Evolutionary conservation across 2,888 invertebrate genomes (phyloP).

Genomic region (Andrena minutula): DNA sequence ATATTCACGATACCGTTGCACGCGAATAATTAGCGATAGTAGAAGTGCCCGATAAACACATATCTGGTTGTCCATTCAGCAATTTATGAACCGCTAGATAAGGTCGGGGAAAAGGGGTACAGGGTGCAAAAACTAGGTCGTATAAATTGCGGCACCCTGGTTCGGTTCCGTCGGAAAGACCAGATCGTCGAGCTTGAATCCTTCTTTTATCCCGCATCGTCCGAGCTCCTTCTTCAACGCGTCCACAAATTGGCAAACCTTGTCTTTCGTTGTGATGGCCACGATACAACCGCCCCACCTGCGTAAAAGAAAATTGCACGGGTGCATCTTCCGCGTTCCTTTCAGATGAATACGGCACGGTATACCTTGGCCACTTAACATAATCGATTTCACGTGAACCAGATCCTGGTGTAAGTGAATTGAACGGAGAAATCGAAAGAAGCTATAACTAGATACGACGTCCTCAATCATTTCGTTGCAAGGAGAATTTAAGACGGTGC

Average conservation of each 20-base stretch:
- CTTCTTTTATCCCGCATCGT: slow-evolving; percentile 62
- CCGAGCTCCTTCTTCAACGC: slow-evolving; percentile 90
- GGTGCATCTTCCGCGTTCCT: neutral
- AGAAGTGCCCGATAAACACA: neutral
- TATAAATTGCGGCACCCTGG: slow-evolving; percentile 88
- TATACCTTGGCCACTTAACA: too few species aligned
- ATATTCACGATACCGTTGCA: too few species aligned
- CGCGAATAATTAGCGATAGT: neutral
- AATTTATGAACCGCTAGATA: slow-evolving; percentile 6
- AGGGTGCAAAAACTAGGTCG: slow-evolving; percentile 48
- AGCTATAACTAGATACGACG: too few species aligned
- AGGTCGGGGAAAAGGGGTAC: neutral
- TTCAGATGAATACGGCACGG: neutral
- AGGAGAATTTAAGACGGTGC: too few species aligned
- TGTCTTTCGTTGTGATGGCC: slow-evolving; percentile 90
- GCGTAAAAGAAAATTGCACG: slow-evolving; percentile 38
- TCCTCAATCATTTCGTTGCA: too few species aligned
- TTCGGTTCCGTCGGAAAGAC: slow-evolving; percentile 92
- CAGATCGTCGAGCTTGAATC: slow-evolving; percentile 86
- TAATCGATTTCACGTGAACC: too few species aligned
- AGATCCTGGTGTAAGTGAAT: too few species aligned
- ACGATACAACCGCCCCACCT: slow-evolving; percentile 99
- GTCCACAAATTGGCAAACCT: slow-evolving; percentile 89
- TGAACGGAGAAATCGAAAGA: too few species aligned
- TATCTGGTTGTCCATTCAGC: neutral